Conservation (phyloP, 2,888 invertebrate genomes). For the Diaperis boleti region DNA sequence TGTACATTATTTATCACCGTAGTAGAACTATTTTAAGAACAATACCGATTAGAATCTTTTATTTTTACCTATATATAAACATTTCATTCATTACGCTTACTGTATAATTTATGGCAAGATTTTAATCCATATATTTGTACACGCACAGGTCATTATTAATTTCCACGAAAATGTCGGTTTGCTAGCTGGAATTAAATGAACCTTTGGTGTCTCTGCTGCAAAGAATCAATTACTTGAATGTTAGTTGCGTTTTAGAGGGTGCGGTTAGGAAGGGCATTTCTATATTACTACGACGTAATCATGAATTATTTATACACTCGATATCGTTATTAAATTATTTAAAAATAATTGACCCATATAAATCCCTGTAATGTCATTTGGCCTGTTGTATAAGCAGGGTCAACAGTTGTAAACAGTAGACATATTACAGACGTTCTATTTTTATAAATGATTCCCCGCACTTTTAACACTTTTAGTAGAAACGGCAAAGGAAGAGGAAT, state of each 20-base stretch:
- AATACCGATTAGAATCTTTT: no score
- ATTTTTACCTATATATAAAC: no score
- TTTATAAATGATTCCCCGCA: slow-evolving; percentile 13
- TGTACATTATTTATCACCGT: no score
- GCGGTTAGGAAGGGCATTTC: slow-evolving; percentile 9
- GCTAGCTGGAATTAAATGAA: slow-evolving; percentile 16
- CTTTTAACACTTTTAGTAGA: slow-evolving; percentile 10
- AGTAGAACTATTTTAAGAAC: no score
- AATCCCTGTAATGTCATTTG: neutral
- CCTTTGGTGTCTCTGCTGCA: slow-evolving; percentile 6
- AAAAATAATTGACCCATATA: slow-evolving; percentile 3
- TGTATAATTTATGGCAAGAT: no score
- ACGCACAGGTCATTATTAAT: slow-evolving; percentile 19
- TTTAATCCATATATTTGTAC: neutral
- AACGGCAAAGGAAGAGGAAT: neutral
- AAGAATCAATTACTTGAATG: slow-evolving; percentile 9
- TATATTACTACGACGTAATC: neutral
- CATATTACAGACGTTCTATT: slow-evolving; percentile 13
- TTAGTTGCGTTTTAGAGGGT: slow-evolving; percentile 18
- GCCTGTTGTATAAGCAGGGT: slow-evolving; percentile 5
- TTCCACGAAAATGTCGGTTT: slow-evolving; percentile 27
- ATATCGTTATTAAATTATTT: neutral
- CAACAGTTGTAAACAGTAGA: neutral
- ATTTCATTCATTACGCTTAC: no score
- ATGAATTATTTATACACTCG: neutral